Percentiles rank a stretch among this genome's conserved stretches.
Evolutionary conservation across 2,797 vertebrate species (phyloP).

Genomic region (Gambusia yucatana): DNA sequence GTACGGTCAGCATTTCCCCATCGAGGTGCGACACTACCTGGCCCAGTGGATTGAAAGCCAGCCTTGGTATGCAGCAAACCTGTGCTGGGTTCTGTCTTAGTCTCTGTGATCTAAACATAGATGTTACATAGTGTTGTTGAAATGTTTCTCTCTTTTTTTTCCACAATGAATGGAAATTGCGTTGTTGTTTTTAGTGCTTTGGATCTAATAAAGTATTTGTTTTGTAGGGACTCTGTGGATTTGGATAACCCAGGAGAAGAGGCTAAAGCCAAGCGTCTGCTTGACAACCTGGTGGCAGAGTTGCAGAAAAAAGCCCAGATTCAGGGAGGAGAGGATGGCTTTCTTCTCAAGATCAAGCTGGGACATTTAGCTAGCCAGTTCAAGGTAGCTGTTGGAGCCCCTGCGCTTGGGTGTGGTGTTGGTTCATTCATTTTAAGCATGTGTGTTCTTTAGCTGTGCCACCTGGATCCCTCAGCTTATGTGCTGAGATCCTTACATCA

Average conservation of each 20-base stretch:
- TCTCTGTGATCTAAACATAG: too few species aligned
- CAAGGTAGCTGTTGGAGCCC: slow-evolving; percentile 76
- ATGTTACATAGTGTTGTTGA: not conserved
- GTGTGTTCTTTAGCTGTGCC: not conserved
- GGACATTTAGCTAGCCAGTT: slow-evolving; percentile 92
- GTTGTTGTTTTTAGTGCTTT: not conserved
- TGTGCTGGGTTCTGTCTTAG: not conserved
- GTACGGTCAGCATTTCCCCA: slow-evolving; percentile 98
- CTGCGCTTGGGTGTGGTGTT: not conserved
- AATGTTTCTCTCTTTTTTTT: not conserved
- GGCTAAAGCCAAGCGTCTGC: slow-evolving; percentile 90
- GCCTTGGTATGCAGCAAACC: slow-evolving; percentile 83
- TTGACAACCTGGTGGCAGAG: slow-evolving; percentile 88
- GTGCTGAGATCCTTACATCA: not conserved
- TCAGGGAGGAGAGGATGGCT: slow-evolving; percentile 92
- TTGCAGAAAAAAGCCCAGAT: slow-evolving; percentile 91
- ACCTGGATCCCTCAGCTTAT: not conserved
- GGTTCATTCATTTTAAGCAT: not conserved
- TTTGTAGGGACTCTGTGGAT: slow-evolving; percentile 91
- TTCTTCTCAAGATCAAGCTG: slow-evolving; percentile 93
- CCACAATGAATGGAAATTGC: not conserved
- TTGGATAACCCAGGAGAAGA: slow-evolving; percentile 94
- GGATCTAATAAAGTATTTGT: not conserved
- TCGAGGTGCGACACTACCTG: slow-evolving; percentile 95
- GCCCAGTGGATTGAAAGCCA: slow-evolving; percentile 93